Evolutionary conservation across 2,888 invertebrate species (phyloP).

Genomic region (Allygus modestus): DNA sequence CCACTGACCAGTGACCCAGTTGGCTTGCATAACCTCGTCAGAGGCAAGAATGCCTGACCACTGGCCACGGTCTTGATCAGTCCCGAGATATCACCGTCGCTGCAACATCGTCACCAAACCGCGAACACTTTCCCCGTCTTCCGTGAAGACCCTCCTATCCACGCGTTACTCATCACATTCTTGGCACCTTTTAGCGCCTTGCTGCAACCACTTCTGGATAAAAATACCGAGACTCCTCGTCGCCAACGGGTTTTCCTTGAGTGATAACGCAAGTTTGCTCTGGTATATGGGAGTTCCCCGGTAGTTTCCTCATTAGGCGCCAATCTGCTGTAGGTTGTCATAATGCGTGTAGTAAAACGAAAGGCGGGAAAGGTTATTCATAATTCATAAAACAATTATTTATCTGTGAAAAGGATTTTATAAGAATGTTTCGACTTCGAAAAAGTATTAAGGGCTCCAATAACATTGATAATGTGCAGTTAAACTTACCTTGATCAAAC

Average conservation of each 20-base stretch:
- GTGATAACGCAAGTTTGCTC: background rate
- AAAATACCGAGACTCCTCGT: background rate
- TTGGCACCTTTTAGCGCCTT: conserved; percentile 9
- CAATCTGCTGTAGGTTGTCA: background rate
- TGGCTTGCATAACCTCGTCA: conserved; percentile 23
- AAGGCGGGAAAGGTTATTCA: too few species aligned
- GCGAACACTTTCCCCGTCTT: conserved; percentile 30
- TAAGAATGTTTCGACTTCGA: too few species aligned
- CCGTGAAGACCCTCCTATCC: conserved; percentile 12
- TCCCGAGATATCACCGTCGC: conserved; percentile 14
- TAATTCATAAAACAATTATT: too few species aligned
- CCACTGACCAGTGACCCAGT: background rate
- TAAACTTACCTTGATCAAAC: too few species aligned
- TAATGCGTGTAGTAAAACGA: too few species aligned
- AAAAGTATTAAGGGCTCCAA: too few species aligned
- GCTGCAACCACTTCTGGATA: conserved; percentile 13
- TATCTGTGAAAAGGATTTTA: too few species aligned
- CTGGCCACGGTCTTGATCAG: background rate
- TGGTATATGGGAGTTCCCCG: background rate
- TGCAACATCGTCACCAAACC: conserved; percentile 18
- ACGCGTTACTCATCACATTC: conserved; percentile 35
- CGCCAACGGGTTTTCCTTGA: background rate
- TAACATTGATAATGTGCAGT: too few species aligned
- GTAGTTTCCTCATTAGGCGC: background rate
- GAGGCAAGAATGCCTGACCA: background rate